Conservation (phyloP, 1,140 invertebrate genomes). For the Frieseomelitta varia region DNA sequence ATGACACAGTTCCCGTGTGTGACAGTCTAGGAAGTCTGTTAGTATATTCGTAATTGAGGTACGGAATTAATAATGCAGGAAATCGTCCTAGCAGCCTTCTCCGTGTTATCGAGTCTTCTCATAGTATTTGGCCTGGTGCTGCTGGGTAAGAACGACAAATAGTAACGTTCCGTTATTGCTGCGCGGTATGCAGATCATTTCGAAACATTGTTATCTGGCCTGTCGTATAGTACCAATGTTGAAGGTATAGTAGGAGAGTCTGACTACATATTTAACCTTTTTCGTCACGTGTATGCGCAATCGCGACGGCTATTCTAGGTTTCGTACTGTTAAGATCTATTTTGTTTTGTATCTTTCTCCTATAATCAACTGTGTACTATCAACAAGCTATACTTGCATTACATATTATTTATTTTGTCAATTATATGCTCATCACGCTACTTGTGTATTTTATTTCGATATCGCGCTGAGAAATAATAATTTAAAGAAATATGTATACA, state of each 20-base stretch:
- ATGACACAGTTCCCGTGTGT: constrained; percentile 40
- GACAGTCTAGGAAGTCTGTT: constrained; percentile 26
- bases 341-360: not conserved
- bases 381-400: not conserved
- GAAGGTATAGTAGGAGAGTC: constrained; percentile 25
- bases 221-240: constrained; percentile 25
- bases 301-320: not conserved
- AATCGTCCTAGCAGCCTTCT: constrained; percentile 79
- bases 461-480: not conserved
- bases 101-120: constrained; percentile 79
- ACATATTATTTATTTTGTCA: not conserved
- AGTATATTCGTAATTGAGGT: constrained; percentile 28
- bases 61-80: constrained; percentile 79
- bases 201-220: constrained; percentile 25
- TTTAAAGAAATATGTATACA: not conserved
- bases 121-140: constrained; percentile 81
- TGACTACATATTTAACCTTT: constrained; percentile 48
- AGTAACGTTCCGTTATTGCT: constrained; percentile 29
- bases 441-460: not conserved
- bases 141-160: constrained; percentile 77
- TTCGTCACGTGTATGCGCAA: constrained; percentile 36
- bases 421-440: too few species aligned
- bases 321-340: not conserved
- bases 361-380: not conserved
- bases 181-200: not conserved